These are phyloP conservation scores for Himantopus leucocephalus DNA, from an alignment of 2,113 vertebrate genomes.

Conservation along the genomic window DNA sequence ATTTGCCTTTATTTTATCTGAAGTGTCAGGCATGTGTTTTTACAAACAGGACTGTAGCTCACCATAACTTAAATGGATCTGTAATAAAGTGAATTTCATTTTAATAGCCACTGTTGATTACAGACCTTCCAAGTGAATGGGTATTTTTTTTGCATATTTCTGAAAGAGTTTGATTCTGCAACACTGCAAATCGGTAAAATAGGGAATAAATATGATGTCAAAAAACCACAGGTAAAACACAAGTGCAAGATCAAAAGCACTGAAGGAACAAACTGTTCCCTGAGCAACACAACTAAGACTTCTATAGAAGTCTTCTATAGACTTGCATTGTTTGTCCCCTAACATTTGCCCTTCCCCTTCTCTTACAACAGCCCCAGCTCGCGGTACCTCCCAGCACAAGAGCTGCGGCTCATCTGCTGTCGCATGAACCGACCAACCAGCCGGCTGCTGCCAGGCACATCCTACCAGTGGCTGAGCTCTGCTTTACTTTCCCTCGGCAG, in stretches of 20 bases:
- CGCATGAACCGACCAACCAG: fast-evolving
- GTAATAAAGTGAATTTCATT: background rate
- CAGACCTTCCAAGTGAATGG: background rate
- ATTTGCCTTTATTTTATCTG: background rate
- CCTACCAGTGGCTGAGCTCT: background rate
- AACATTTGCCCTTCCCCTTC: too few relatives aligned
- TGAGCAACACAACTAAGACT: too few relatives aligned
- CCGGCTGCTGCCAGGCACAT: background rate
- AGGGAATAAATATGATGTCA: background rate
- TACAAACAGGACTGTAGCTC: background rate
- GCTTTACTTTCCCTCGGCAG: background rate
- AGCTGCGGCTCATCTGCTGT: background rate
- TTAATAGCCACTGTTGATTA: background rate
- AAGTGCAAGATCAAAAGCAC: too few relatives aligned
- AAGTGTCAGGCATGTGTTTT: background rate
- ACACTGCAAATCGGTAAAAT: background rate
- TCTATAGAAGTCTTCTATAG: too few relatives aligned
- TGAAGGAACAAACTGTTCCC: too few relatives aligned
- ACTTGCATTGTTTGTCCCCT: too few relatives aligned
- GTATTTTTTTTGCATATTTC: background rate
- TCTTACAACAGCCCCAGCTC: too few relatives aligned
- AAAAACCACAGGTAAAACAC: too few relatives aligned
- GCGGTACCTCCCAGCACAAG: too few relatives aligned
- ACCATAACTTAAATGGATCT: background rate
- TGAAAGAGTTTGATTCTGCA: background rate